Base-by-base conservation (phyloP, 2,113 vertebrate species). In the Lepisosteus oculatus region DNA sequence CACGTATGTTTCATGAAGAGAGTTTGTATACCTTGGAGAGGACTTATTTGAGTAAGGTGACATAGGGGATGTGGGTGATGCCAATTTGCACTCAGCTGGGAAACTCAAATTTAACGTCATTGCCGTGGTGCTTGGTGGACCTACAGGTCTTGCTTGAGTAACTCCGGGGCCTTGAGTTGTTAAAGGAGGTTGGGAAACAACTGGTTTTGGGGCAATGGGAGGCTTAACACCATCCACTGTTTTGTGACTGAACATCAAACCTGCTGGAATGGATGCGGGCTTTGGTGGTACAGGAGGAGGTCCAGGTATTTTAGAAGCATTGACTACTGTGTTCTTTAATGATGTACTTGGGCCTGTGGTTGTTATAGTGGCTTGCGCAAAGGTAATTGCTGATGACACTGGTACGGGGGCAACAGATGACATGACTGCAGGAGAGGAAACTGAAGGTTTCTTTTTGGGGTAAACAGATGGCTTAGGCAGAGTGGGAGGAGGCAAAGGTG, bases 231-330 rank as follows among this genome's bases (percentile, higher is more conserved):
- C 86, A 75, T 97, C 97, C 78, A 84, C 72, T 47, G 94, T 86
- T 72, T 92, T 96, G 71, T 98, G 95, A 74, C 87, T 95, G 79
- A 98, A 98, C 75, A 95, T 91, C 64, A 99, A 85, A 73, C 95
- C 94, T 76, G 92, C 90, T 81, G 96, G 96, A 90, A 97, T 94
- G 71, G 87, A 93, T 72, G 93, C 83, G 72, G 97, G 97, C 76
- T 98, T 99, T 47, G 97, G 97, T 76, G 97, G 96, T 68, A 99
- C 94, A 66, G 96, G 96, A 75, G 96, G 96, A 74, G 96, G 96
- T 75, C 74, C 79, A 47, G 86, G 41, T 1, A 93, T 74, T 84
- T 95, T 97, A 79, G 90, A 86, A 65, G 81, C 61, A 77, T 90
- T 81, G 72, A 80, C 74, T 14, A 85, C 83, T 67, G 80, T 79